Evolutionary conservation across 2,113 vertebrate species (phyloP).

Genomic region (Zosterops japonicus): DNA sequence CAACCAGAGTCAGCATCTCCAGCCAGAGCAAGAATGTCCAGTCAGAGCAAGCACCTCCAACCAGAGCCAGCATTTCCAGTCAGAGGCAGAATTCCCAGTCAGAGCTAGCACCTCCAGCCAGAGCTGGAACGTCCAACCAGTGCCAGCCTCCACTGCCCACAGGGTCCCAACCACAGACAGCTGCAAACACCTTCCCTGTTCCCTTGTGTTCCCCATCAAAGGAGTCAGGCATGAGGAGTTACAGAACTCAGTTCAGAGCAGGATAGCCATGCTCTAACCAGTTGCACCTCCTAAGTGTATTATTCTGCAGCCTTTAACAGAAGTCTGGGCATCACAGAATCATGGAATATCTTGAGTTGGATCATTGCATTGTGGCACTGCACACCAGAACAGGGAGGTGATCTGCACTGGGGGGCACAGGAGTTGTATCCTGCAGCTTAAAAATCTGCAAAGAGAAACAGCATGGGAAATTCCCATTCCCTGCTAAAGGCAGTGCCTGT

Average conservation of each 20-base stretch:
- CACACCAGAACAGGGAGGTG: rapidly evolving
- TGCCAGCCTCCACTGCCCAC: background rate
- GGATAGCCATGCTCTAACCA: background rate
- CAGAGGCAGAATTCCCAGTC: background rate
- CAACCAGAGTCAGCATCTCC: background rate
- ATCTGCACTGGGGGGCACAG: rapidly evolving
- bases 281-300: background rate
- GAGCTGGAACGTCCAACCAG: background rate
- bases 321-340: background rate
- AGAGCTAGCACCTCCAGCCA: background rate
- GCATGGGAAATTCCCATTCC: background rate
- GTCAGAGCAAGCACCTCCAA: background rate
- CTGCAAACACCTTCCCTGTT: background rate
- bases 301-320: background rate
- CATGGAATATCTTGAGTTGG: rapidly evolving
- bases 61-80: background rate
- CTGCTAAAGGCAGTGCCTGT: background rate
- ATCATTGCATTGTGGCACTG: background rate
- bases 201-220: rapidly evolving
- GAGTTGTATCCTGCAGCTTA: background rate
- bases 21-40: background rate
- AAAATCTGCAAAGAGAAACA: background rate
- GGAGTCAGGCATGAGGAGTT: background rate
- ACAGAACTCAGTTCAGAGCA: background rate
- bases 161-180: background rate